Base-by-base conservation (phyloP, 2,797 vertebrate species). In the Clamator glandarius region DNA sequence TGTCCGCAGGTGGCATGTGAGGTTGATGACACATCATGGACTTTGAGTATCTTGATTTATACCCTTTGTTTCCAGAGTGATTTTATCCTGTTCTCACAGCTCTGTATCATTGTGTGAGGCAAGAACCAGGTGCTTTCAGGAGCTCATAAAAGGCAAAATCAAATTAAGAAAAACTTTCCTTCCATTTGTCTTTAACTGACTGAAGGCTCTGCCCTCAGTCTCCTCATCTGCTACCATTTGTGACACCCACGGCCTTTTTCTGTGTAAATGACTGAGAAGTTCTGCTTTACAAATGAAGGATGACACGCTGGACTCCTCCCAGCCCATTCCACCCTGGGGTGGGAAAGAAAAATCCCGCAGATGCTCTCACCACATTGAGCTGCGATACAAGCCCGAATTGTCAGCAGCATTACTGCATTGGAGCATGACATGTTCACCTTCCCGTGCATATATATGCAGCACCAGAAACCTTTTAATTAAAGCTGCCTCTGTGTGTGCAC, bases 301-400 rank as follows among this genome's bases (percentile, higher is more conserved):
- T 50, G 89, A 55, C 86, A 52, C 35, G 20, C 16, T 89, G 78
- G 44, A 29, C 89, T 92, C 79, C 81, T 90, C 84, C 92, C 77
- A 86, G 70, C 48, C 74, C 52, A 15, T 92, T 78, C 73, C 63
- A 67, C 52, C 61, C 20, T 64, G 41, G 61, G 75, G 82, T 64
- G 74, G 68, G 92, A 68, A 70, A 74, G 33, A 70, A 35, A 25
- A 83, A 48, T 59, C 59, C 18, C 2, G 3, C 11, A 15, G 81
- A 17, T 76, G 59, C 70, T 89, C 15, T 89, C 28, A 36, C 9
- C 55, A 8, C 4, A 0, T 3, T 73, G 66, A 82, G 52, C 85
- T 81, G 55, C 73, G 86, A 42, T 51, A 58, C 14, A 58, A 41
- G 48, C 77, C 28, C 8, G 51, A 36, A 44, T 59, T 2, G 21